Evolutionary conservation across 2,888 invertebrate species (phyloP).

Genomic region (Trichopoda pennipes): DNA sequence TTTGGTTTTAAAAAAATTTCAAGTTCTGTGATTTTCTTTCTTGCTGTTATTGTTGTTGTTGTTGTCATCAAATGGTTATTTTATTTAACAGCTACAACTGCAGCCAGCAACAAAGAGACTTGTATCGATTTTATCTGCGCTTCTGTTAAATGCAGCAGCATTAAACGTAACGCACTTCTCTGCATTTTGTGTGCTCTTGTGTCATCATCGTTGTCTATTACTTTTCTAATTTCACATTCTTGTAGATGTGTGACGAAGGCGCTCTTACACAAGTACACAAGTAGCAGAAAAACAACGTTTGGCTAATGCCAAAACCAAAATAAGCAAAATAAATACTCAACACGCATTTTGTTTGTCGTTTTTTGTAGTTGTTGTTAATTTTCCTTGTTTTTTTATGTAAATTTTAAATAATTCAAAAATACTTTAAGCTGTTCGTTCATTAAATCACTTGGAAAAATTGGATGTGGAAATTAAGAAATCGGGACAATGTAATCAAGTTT

Average conservation of each 20-base stretch:
- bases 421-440: too few species aligned
- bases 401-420: too few species aligned
- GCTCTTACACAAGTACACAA: background rate
- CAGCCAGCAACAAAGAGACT: constrained; percentile 51
- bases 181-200: constrained; percentile 59
- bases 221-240: constrained; percentile 42
- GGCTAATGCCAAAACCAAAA: constrained; percentile 1
- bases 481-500: too few species aligned
- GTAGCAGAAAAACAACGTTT: background rate
- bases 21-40: constrained; percentile 28
- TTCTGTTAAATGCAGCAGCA: constrained; percentile 69
- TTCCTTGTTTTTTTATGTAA: background rate
- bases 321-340: constrained; percentile 8
- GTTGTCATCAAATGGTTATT: constrained; percentile 43
- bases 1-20: constrained; percentile 35
- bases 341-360: background rate
- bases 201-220: constrained; percentile 12
- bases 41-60: too few species aligned
- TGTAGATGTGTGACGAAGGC: constrained; percentile 24
- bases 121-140: constrained; percentile 70
- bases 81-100: constrained; percentile 28
- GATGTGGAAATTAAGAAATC: too few species aligned
- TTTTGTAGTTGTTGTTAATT: background rate
- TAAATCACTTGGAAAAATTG: too few species aligned
- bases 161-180: constrained; percentile 68